These are phyloP conservation scores for Dipodomys spectabilis DNA, from an alignment of 2,113 vertebrate species.

Conservation along the genomic window DNA sequence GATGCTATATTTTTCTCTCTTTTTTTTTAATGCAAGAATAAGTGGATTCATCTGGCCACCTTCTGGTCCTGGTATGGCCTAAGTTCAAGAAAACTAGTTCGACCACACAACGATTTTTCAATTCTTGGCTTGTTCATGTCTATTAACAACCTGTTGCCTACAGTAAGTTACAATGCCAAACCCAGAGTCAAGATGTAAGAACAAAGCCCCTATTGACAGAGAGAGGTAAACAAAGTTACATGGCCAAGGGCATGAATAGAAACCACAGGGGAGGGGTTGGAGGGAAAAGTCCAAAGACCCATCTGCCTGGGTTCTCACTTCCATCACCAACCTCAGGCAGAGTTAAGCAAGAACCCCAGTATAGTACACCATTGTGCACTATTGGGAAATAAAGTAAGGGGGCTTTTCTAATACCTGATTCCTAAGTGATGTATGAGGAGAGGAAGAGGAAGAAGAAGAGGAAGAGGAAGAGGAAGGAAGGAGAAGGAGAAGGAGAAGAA, in stretches of 20 bases:
- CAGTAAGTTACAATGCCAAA: slow-evolving; percentile 7
- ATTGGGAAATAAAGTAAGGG: neutral
- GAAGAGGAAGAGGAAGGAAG: no score
- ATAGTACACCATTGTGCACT: neutral
- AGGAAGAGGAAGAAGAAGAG: no score
- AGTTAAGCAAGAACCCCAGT: neutral
- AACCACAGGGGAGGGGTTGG: neutral
- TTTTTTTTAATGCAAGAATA: neutral
- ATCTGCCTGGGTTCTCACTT: neutral
- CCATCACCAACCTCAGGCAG: neutral
- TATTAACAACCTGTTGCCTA: neutral
- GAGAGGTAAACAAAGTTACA: neutral
- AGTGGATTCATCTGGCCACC: neutral
- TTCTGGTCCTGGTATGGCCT: neutral
- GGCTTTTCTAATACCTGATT: neutral
- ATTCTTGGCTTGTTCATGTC: neutral
- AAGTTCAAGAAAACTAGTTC: neutral
- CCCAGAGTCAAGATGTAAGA: neutral
- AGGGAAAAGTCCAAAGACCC: neutral
- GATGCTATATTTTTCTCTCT: neutral
- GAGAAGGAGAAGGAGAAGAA: neutral
- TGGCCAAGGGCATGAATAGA: neutral
- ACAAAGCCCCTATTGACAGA: neutral
- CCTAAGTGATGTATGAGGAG: neutral
- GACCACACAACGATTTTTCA: neutral